A percentile compares a stretch with the other conserved stretches of the same genome.
Conservation (phyloP, 2,888 invertebrate genomes). For the Agrypnus murinus region DNA sequence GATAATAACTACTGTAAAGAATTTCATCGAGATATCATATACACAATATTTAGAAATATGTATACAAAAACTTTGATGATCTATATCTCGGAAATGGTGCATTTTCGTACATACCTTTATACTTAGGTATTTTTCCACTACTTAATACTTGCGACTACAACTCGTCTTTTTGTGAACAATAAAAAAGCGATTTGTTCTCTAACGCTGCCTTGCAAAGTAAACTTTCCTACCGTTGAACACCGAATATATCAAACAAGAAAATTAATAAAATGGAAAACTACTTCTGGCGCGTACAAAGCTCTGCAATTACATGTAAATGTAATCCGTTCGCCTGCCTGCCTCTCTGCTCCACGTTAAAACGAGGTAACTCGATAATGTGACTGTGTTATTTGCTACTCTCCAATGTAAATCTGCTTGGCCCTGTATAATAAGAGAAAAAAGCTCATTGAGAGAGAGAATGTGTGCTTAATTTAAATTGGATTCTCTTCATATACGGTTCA, state of each 20-base stretch:
- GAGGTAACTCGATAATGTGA: slow-evolving; percentile 17
- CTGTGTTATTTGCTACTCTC: slow-evolving; percentile 6
- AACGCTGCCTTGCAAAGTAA: slow-evolving; percentile 18
- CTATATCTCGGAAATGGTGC: too few relatives aligned
- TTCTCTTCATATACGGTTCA: slow-evolving; percentile 3
- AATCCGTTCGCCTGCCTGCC: slow-evolving; percentile 25
- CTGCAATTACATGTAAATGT: slow-evolving; percentile 40
- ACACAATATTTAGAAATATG: too few relatives aligned
- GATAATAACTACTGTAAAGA: too few relatives aligned
- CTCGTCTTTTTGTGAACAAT: too few relatives aligned
- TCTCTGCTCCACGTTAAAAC: slow-evolving; percentile 7
- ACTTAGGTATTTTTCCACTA: too few relatives aligned
- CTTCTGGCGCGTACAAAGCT: slow-evolving; percentile 27
- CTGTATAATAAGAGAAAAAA: not conserved
- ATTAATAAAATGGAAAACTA: slow-evolving; percentile 30
- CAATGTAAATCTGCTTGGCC: slow-evolving; percentile 17
- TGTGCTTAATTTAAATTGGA: slow-evolving; percentile 21
- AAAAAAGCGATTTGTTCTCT: too few relatives aligned
- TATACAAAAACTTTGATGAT: too few relatives aligned
- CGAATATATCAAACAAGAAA: slow-evolving; percentile 20
- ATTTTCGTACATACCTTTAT: too few relatives aligned
- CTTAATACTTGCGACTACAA: too few relatives aligned
- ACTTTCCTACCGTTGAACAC: slow-evolving; percentile 25
- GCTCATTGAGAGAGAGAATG: slow-evolving; percentile 24
- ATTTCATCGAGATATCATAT: too few relatives aligned